Percentiles rank a stretch among this genome's conserved stretches.
phyloP scores from a whole-genome alignment of 1,140 invertebrate genomes.

The Hydropsyche tenuis region DNA sequence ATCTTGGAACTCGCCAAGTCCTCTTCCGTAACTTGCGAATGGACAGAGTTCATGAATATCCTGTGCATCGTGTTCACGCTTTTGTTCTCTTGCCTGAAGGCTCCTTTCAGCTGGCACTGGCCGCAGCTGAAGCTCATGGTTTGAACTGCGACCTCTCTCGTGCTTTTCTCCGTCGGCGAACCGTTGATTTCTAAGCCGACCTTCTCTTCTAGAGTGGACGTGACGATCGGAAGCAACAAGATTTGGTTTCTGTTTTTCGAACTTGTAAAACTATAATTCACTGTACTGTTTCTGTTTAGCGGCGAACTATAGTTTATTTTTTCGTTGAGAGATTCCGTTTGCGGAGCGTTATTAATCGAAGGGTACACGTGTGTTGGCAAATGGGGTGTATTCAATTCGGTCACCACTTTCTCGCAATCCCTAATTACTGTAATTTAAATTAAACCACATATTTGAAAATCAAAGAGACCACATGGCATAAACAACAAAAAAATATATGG shows the following conservation, averaged over 20 bases:
- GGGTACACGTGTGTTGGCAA: slow-evolving; percentile 30
- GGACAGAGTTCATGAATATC: neutral
- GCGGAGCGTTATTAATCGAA: neutral
- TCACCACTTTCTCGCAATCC: slow-evolving; percentile 39
- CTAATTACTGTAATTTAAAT: slow-evolving; percentile 45
- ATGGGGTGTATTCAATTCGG: slow-evolving; percentile 40
- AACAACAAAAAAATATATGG: too few species aligned
- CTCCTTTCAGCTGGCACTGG: slow-evolving; percentile 17
- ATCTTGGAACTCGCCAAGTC: slow-evolving; percentile 36
- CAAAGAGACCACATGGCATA: neutral
- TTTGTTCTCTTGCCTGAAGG: neutral
- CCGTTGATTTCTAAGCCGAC: neutral
- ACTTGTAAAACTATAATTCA: neutral
- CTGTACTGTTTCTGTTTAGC: slow-evolving; percentile 13
- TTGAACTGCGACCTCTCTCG: slow-evolving; percentile 25
- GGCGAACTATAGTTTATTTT: slow-evolving; percentile 23
- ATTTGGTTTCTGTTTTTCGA: neutral
- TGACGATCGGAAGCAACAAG: slow-evolving; percentile 13
- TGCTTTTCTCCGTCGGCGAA: neutral
- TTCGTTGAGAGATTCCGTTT: neutral
- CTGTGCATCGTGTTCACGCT: slow-evolving; percentile 8
- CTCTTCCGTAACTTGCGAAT: slow-evolving; percentile 37
- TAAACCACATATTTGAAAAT: slow-evolving; percentile 32
- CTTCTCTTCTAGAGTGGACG: neutral
- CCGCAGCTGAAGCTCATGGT: slow-evolving; percentile 33